Evolutionary conservation across 2,113 vertebrate species (phyloP), one percentile per base, ranked within the genome.

Genomic region (Empidonax traillii): DNA sequence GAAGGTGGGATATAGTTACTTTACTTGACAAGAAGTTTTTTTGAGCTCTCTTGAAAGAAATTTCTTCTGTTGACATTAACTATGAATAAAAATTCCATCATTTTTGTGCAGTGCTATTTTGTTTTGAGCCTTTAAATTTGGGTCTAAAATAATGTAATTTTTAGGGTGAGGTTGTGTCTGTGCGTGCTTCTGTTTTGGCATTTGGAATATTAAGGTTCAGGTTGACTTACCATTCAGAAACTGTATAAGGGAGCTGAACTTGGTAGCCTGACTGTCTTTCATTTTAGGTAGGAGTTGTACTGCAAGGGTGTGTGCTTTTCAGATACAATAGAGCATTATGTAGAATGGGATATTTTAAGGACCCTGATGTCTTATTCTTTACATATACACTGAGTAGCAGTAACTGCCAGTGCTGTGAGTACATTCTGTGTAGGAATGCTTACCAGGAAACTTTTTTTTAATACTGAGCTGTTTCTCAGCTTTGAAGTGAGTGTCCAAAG

Each of bases 1-100:
- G 99, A 99, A 99, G 99, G 99, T 99, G 98, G 20, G 80, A 33
- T 65, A 77, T 31, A 90, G 65, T 94, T 52, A 33, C 63, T 66
- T 49, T 53, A 51, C 17, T 92, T 25, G 31, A 65, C 39, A 33
- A 25, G 31, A 89, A 84, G 27, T 9, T 33, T 56, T 81, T 80
- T 43, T 85, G 33, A 66, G 3, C 7, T 87, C 6, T 85, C 20
- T 31, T 76, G 6, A 44, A 63, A 56, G 5, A 88, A 66, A 67
- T 72, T 37, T 69, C 10, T 84, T 84, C 25, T 44, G 0, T 39
- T 76, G 14, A 25, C 30, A 6, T 35, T 43, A 92, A 68, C 13
- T 31, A 4, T 24, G 9, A 69, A 37, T 66, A 63, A 17, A 20
- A 74, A 51, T 88, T 90, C 33, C 21, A 22, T 53, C 11, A 30